phyloP scores from a whole-genome alignment of 2,797 vertebrate species.

The Enteromius anoplus region DNA sequence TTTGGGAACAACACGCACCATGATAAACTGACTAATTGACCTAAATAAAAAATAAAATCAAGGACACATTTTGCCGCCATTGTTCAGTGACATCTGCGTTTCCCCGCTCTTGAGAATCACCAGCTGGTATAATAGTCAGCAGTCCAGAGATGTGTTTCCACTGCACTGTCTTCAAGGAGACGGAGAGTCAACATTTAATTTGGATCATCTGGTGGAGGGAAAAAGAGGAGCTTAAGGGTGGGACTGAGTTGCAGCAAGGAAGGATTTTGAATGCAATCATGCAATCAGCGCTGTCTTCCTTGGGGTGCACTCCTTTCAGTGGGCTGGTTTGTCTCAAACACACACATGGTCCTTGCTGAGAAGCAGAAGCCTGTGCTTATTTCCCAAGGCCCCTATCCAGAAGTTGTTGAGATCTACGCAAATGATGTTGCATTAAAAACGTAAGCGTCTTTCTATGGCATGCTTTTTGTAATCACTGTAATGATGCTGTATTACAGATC shows the following conservation, averaged over 20 bases:
- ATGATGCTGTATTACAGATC: constrained; percentile 41
- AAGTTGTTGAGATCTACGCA: neutral
- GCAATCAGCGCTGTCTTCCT: constrained; percentile 49
- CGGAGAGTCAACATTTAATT: constrained; percentile 53
- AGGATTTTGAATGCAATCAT: constrained; percentile 53
- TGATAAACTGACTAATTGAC: neutral
- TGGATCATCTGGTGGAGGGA: constrained; percentile 43
- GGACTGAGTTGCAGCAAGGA: constrained; percentile 42
- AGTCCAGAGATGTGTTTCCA: neutral
- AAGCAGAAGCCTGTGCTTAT: constrained; percentile 15
- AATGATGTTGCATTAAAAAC: constrained; percentile 34
- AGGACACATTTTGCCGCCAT: neutral
- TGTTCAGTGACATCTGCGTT: constrained; percentile 5
- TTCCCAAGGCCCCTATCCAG: constrained; percentile 28
- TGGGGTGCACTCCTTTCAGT: constrained; percentile 29
- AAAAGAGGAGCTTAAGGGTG: constrained; percentile 15
- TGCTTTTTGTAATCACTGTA: constrained; percentile 18
- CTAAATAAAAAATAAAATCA: neutral
- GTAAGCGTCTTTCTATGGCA: neutral
- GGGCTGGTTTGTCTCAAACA: neutral
- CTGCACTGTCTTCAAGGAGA: constrained; percentile 6
- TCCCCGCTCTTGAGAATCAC: constrained; percentile 4
- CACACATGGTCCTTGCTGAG: neutral
- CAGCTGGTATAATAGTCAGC: neutral
- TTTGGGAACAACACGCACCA: neutral